phyloP scores from a whole-genome alignment of 2,797 vertebrate genomes.

The Sciurus vulgaris region DNA sequence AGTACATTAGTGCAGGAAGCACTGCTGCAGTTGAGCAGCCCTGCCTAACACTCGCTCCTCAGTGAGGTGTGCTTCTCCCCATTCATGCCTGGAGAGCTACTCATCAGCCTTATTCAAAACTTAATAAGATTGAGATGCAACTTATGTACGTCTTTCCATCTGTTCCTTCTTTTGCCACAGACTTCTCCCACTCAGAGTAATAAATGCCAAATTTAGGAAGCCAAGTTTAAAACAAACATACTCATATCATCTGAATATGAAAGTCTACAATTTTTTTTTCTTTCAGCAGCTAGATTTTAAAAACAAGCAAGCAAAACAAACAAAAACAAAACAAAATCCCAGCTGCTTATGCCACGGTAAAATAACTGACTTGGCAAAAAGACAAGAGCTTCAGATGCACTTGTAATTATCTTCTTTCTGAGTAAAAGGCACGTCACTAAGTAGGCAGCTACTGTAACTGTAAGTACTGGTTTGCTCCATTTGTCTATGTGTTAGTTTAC shows the following conservation, averaged over 20 bases:
- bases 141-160: neutral
- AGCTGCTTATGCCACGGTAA: neutral
- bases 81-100: neutral
- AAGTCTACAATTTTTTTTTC: neutral
- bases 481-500: constrained; percentile 43
- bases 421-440: constrained; percentile 49
- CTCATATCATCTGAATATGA: neutral
- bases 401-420: constrained; percentile 66
- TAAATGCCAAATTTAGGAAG: neutral
- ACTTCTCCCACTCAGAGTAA: neutral
- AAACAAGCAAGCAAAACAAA: neutral
- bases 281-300: neutral
- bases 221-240: constrained; percentile 22
- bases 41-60: neutral
- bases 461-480: constrained; percentile 68
- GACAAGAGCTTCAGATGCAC: constrained; percentile 38
- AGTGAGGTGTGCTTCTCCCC: neutral
- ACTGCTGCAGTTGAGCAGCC: neutral
- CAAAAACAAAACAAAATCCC: neutral
- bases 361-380: constrained; percentile 53
- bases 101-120: neutral
- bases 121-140: neutral
- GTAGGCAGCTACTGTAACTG: neutral
- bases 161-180: neutral
- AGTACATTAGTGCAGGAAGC: neutral